Evolutionary conservation across 1,140 invertebrate species (phyloP), one percentile per base, ranked within the genome.

Genomic region (Teleogryllus occipitalis): DNA sequence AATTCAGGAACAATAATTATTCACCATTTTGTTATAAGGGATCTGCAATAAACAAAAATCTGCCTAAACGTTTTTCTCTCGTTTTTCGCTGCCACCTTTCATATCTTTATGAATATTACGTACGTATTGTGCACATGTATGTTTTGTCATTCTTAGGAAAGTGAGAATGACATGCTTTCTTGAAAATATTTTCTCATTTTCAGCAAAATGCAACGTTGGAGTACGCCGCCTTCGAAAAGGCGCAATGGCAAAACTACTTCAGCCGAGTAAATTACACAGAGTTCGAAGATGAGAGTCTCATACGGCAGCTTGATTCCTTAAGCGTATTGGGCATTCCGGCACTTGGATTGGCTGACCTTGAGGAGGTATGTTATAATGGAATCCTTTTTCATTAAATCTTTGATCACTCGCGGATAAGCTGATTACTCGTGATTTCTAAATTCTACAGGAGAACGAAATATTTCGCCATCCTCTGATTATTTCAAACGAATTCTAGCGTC

Each of bases 161-260:
- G 27, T 39, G 5, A 39, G 5, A 39, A 5, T 2, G 1, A 22
- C 10, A 22, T 75, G 15, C 15, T 21, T 21, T 5, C 14, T 22
- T 27, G 15, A 21, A 12, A 8, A 12, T 21, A 22, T 74, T 74
- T 22, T 74, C 4, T 74, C 0, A 8, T 15, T 72, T 78, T n/a
- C 65, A 79, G 78, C 76, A 79, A 6, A 54, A 83, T n/a, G 80
- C 80, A 12, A 82, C 82, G 5, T 75, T 83, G 47, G 77, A 80
- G 78, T 73, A 79, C 4, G 83, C 83, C 0, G 65, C 80, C 75
- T 83, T 83, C 27, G 78, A 82, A 15, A 84, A 83, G 80, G 72
- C 81, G n/a, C 18, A 82, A 12, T 85, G 83, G 82, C 54, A 80
- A 18, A 79, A 81, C 18, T 81, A 81, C 22, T 84, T 85, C 81